Conservation (phyloP, 1,140 invertebrate species). For the Heliconius melpomene region DNA sequence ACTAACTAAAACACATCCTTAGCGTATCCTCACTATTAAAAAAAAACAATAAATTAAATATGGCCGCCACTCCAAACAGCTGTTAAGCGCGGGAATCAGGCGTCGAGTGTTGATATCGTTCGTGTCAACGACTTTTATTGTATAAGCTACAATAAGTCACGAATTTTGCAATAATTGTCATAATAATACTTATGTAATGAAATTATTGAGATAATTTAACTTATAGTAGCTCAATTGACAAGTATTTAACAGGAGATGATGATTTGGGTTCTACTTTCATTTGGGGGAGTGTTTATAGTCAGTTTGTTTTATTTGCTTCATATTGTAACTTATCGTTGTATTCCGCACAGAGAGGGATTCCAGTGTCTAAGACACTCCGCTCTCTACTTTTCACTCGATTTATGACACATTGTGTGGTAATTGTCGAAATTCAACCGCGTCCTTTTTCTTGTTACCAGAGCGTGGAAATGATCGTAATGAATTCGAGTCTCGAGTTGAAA, state of each 20-base stretch:
- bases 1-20: background rate
- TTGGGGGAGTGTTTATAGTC: too few species aligned
- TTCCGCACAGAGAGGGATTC: too few species aligned
- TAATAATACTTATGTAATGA: slow-evolving; percentile 13
- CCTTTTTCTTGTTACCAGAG: too few species aligned
- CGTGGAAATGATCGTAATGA: too few species aligned
- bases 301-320: too few species aligned
- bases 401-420: too few species aligned
- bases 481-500: too few species aligned
- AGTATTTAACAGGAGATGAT: background rate
- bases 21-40: background rate
- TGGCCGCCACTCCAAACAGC: slow-evolving; percentile 11
- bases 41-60: slow-evolving; percentile 20
- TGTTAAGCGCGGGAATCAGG: slow-evolving; percentile 27
- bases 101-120: slow-evolving; percentile 17
- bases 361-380: too few species aligned
- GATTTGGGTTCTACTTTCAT: too few species aligned
- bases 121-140: slow-evolving; percentile 31
- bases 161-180: slow-evolving; percentile 27
- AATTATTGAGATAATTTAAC: background rate
- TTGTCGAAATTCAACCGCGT: too few species aligned
- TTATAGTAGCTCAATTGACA: background rate
- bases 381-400: too few species aligned
- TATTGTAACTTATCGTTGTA: too few species aligned
- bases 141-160: slow-evolving; percentile 24